phyloP scores from a whole-genome alignment of 2,113 vertebrate species.

The Tupaia chinensis region DNA sequence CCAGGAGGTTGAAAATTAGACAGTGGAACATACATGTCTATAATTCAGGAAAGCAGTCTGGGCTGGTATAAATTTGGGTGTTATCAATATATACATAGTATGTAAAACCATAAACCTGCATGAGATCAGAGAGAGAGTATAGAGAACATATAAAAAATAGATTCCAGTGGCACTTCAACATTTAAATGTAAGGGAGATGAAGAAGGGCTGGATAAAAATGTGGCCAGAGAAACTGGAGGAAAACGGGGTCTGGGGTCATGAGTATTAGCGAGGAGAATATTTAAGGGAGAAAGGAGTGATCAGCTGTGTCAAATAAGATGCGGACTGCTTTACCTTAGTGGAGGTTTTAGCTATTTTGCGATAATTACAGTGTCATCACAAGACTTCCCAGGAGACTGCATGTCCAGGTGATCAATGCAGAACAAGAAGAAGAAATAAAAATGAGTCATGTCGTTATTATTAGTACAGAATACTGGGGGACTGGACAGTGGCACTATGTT shows the following conservation, averaged over 20 bases:
- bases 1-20: not conserved
- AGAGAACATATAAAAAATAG: slow-evolving; percentile 26
- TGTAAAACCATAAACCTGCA: not conserved
- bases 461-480: not conserved
- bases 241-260: not conserved
- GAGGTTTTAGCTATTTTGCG: not conserved
- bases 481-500: no score
- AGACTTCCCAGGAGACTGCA: not conserved
- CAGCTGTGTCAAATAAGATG: not conserved
- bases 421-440: slow-evolving; percentile 19
- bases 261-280: not conserved
- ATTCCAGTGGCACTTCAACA: not conserved
- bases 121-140: not conserved
- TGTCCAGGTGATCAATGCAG: not conserved
- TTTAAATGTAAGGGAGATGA: slow-evolving; percentile 11
- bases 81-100: not conserved
- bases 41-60: not conserved
- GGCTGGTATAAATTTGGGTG: not conserved
- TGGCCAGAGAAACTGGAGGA: not conserved
- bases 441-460: not conserved
- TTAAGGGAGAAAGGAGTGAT: not conserved
- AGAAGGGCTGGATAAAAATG: not conserved
- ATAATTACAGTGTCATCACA: not conserved
- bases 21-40: not conserved
- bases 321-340: not conserved